A percentile compares a stretch with the other conserved stretches of the same genome.
These are phyloP conservation scores for Tor tambroides DNA, from an alignment of 2,113 vertebrate genomes.

Conservation along the genomic window DNA sequence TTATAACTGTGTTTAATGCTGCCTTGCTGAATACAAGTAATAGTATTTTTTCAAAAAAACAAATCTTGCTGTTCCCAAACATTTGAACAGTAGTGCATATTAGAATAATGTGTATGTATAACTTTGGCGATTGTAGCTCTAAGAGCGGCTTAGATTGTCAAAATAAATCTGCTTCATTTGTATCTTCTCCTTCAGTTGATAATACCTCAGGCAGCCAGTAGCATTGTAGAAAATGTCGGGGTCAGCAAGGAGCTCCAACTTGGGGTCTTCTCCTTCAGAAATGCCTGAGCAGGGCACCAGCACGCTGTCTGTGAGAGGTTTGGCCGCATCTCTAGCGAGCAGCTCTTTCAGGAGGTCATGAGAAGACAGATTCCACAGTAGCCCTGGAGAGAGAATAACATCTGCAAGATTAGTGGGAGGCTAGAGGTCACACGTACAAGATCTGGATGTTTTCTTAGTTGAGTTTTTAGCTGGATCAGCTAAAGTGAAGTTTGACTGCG, in stretches of 20 bases:
- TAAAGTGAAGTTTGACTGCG: neutral
- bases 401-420: neutral
- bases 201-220: slow-evolving; percentile 83
- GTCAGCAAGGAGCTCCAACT: slow-evolving; percentile 83
- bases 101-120: neutral
- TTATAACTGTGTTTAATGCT: neutral
- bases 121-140: neutral
- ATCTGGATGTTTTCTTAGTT: neutral
- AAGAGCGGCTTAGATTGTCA: neutral
- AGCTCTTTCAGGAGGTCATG: slow-evolving; percentile 87
- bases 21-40: neutral
- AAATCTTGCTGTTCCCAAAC: neutral
- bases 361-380: slow-evolving; percentile 97
- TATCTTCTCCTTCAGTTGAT: neutral
- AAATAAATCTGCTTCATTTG: neutral
- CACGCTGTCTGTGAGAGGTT: slow-evolving; percentile 78
- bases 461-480: neutral
- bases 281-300: slow-evolving; percentile 91
- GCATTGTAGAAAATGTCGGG: slow-evolving; percentile 88
- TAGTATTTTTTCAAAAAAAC: neutral
- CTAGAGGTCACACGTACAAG: slow-evolving; percentile 4
- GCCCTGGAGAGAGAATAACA: slow-evolving; percentile 73
- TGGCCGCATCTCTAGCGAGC: slow-evolving; percentile 76
- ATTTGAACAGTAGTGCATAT: neutral
- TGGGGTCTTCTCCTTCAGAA: slow-evolving; percentile 89